Base-by-base conservation (phyloP, 2,888 invertebrate genomes). In the Eledona agricola region DNA sequence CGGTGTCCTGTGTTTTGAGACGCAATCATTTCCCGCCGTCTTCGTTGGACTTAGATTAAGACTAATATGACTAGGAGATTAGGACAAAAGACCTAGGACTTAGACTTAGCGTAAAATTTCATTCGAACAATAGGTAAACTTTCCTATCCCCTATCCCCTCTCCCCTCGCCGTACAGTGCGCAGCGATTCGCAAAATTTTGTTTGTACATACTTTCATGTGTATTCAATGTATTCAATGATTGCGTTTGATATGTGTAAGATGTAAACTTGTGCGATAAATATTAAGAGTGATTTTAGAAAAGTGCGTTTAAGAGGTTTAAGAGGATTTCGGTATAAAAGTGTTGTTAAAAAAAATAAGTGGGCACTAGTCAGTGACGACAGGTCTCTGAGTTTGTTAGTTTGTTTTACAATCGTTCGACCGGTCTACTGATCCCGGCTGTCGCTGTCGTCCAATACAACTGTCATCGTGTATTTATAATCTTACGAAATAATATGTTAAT, bases 381-480 rank as follows among this genome's bases (percentile, higher is more conserved):
- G n/a, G n/a, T n/a, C n/a, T n/a, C n/a, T n/a, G n/a, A n/a, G n/a
- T n/a, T n/a, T n/a, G n/a, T n/a, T n/a, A n/a, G n/a, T 37, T 45
- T 37, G 11, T 11, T 17, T 29, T 11, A 46, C 42, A 49, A 49
- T 17, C 5, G 11, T 37, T 17, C n/a, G 20, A 46, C 66, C 66
- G 65, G 67, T 63, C 51, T 60, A 57, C 53, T 31, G 17, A 35
- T 17, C 25, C 43, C 58, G 63, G 54, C 60, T 65, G 65, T 66
- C 65, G 54, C 60, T 65, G 65, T 66, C 65, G 64, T 55, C 42
- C 54, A 42, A 55, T 63, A 59, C 49, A 59, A 56, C 53, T 47
- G 66, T 65, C 67, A 67, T 64, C 64, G 63, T 64, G 64, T 66
- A 50, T 47, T 47, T 37, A 37, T 37, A 47, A 42, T 28, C 31